phyloP scores from a whole-genome alignment of 2,113 vertebrate species.

The Heterotilapia buettikoferi region DNA sequence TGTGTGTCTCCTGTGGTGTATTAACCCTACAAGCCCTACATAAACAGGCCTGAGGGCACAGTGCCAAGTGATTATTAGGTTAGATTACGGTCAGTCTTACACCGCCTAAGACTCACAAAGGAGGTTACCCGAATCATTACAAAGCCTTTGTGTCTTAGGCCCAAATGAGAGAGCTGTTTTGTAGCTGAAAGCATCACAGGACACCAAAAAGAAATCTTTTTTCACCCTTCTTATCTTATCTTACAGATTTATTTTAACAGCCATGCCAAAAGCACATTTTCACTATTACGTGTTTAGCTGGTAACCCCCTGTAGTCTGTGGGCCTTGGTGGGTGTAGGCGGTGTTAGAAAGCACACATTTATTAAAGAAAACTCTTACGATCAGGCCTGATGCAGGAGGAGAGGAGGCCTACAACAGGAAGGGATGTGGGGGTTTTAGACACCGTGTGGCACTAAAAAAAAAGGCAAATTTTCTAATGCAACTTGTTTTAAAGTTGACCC shows the following conservation, averaged over 20 bases:
- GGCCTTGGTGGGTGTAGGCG: slow-evolving; percentile 28
- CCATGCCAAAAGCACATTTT: background rate
- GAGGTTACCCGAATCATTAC: slow-evolving; percentile 54
- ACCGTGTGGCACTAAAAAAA: slow-evolving; percentile 5
- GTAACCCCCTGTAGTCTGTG: slow-evolving; percentile 49
- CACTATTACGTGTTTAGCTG: background rate
- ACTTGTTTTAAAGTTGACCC: background rate
- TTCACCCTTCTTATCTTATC: background rate
- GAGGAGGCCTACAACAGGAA: slow-evolving; percentile 69
- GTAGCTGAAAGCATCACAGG: background rate
- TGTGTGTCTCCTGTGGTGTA: background rate
- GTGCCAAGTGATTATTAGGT: slow-evolving; percentile 58
- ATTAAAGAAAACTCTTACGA: slow-evolving; percentile 62
- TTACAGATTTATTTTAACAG: background rate
- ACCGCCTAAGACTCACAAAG: slow-evolving; percentile 58
- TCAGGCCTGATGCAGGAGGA: slow-evolving; percentile 70
- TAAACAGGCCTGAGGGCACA: slow-evolving; percentile 31
- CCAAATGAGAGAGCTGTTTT: background rate
- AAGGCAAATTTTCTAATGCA: background rate
- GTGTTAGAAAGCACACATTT: slow-evolving; percentile 53
- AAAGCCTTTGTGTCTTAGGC: slow-evolving; percentile 20
- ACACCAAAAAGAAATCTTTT: background rate
- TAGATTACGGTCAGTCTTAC: slow-evolving; percentile 52
- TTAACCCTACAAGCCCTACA: slow-evolving; percentile 23
- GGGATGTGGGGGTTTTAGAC: slow-evolving; percentile 45